Percentiles rank a stretch among this genome's conserved stretches.
phyloP scores from a whole-genome alignment of 2,888 invertebrate genomes.

The Eremobia ochroleuca region DNA sequence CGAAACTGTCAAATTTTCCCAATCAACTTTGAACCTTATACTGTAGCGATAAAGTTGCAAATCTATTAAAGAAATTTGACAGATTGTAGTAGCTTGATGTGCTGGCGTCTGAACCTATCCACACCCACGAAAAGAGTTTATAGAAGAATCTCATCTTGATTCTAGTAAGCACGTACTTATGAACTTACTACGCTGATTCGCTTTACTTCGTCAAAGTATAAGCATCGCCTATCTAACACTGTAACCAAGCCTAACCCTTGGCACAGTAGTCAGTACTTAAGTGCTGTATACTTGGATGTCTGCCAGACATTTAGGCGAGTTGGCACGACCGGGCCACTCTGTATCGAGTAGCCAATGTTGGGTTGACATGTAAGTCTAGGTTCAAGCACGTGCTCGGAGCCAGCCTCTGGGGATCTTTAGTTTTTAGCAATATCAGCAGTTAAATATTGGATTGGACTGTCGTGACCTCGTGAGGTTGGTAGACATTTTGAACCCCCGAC shows the following conservation, averaged over 20 bases:
- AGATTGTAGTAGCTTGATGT: too few species aligned
- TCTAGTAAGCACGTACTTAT: too few species aligned
- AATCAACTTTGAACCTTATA: too few species aligned
- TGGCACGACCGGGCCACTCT: conserved; percentile 63
- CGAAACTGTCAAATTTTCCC: too few species aligned
- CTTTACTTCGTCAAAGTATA: not conserved
- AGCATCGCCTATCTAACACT: conserved; percentile 15
- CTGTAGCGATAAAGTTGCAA: too few species aligned
- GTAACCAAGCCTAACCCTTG: conserved; percentile 21
- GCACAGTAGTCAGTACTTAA: conserved; percentile 54
- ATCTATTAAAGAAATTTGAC: too few species aligned
- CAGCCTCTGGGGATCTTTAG: not conserved
- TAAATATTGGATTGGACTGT: not conserved
- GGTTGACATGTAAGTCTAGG: conserved; percentile 9
- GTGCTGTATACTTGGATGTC: conserved; percentile 62
- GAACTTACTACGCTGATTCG: not conserved
- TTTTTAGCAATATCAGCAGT: conserved; percentile 8
- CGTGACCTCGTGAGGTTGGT: not conserved
- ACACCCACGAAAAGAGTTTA: too few species aligned
- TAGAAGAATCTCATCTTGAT: too few species aligned
- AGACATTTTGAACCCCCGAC: not conserved
- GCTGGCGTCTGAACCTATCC: too few species aligned
- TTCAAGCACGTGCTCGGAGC: conserved; percentile 18
- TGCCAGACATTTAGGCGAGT: conserved; percentile 72
- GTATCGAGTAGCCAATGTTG: conserved; percentile 26